A percentile compares a stretch with the other conserved stretches of the same genome.
phyloP scores from a whole-genome alignment of 1,140 invertebrate species.

The Brachionus manjavacas region DNA sequence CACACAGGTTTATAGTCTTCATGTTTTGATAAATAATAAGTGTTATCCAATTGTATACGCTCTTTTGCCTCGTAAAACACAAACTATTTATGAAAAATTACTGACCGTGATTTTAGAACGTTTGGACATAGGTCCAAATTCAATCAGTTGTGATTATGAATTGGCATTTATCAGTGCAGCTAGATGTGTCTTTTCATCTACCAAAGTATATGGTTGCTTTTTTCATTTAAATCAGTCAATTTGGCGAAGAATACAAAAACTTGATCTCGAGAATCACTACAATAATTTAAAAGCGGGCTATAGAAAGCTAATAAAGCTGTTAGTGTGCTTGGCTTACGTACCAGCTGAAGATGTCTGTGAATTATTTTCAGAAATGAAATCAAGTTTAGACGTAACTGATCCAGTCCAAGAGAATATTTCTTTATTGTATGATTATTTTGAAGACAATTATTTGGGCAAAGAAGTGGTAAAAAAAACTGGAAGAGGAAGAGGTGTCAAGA shows the following conservation, averaged over 20 bases:
- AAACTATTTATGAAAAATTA: not conserved
- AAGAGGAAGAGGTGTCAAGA: not conserved
- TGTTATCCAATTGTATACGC: not conserved
- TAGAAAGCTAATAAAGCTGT: not conserved
- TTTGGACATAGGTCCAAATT: not conserved
- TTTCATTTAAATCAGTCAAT: slow-evolving; percentile 34
- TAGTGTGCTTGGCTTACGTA: not conserved
- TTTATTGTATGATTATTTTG: not conserved
- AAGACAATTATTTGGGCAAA: not conserved
- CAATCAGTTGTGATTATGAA: slow-evolving; percentile 22
- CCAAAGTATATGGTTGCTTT: not conserved
- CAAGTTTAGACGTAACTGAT: not conserved
- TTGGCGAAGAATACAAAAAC: slow-evolving; percentile 11
- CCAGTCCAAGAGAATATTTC: not conserved
- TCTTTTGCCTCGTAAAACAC: not conserved
- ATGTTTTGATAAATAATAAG: not conserved
- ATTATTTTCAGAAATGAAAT: not conserved
- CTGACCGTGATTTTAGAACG: not conserved
- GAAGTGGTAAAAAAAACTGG: not conserved
- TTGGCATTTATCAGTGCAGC: not conserved
- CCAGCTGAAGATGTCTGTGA: not conserved
- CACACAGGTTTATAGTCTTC: not conserved
- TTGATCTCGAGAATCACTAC: not conserved
- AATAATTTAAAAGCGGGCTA: not conserved
- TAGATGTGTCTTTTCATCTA: not conserved